Percentiles rank a stretch among this genome's conserved stretches.
Evolutionary conservation across 2,113 vertebrate species (phyloP).

Genomic region (Oxyura jamaicensis): DNA sequence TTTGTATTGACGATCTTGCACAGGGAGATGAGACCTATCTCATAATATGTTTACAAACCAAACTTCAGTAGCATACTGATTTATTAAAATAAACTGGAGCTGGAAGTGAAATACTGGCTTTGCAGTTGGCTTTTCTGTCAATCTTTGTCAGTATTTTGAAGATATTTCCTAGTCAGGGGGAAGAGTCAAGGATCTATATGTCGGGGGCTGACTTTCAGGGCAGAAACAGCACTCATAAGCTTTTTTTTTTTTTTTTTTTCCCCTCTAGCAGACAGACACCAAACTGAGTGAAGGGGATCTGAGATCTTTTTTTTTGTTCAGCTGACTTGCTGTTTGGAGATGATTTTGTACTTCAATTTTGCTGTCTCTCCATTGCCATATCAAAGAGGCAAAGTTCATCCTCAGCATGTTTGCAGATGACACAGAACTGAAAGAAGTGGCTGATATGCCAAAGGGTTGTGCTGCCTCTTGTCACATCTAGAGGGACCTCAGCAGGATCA

Average conservation of each 20-base stretch:
- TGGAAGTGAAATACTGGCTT: neutral
- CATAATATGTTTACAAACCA: neutral
- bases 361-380: neutral
- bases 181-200: neutral
- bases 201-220: neutral
- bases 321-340: neutral
- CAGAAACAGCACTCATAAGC: neutral
- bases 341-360: neutral
- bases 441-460: too few relatives aligned
- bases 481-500: too few relatives aligned
- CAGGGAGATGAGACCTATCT: neutral
- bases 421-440: neutral
- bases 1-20: neutral
- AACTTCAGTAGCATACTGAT: neutral
- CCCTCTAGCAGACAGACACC: neutral
- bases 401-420: neutral
- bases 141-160: neutral
- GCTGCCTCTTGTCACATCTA: too few relatives aligned
- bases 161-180: neutral
- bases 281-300: neutral
- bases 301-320: neutral
- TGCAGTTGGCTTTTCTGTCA: neutral
- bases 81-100: neutral
- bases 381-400: neutral
- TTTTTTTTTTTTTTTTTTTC: conserved; percentile 6